phyloP scores from a whole-genome alignment of 2,113 vertebrate species.

The Nothoprocta pentlandii region DNA sequence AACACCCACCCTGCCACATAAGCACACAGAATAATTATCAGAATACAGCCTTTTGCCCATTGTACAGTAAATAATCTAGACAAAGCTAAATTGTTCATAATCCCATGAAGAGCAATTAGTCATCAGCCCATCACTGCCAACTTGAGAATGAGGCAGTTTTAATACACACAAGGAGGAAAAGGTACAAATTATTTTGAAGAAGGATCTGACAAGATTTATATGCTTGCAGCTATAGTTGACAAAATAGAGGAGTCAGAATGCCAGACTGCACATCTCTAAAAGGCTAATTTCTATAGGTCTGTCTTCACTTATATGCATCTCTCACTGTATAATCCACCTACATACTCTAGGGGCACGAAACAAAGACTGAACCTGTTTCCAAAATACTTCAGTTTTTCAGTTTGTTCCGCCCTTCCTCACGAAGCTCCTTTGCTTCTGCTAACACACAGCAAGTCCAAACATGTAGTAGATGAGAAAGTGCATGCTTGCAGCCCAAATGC shows the following conservation, averaged over 20 bases:
- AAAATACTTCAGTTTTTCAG: background rate
- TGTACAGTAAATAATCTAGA: background rate
- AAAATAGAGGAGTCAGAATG: background rate
- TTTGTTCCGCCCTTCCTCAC: background rate
- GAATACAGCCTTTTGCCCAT: background rate
- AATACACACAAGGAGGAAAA: background rate
- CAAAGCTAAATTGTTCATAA: conserved; percentile 3
- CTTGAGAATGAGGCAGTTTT: background rate
- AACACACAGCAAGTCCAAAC: background rate
- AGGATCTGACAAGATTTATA: background rate
- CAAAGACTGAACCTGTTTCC: background rate
- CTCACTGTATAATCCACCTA: background rate
- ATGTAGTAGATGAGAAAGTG: background rate
- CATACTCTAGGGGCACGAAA: background rate
- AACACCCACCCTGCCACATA: background rate
- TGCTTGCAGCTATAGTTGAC: background rate
- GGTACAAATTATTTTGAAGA: background rate
- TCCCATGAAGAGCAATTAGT: background rate
- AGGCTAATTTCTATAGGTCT: background rate
- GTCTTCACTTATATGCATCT: background rate
- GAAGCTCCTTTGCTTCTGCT: background rate
- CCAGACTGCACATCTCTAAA: background rate
- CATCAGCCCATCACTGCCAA: background rate
- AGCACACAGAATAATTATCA: background rate
- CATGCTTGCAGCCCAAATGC: background rate